Evolutionary conservation across 2,888 invertebrate genomes (phyloP).

Genomic region (Stomorhina lunata): DNA sequence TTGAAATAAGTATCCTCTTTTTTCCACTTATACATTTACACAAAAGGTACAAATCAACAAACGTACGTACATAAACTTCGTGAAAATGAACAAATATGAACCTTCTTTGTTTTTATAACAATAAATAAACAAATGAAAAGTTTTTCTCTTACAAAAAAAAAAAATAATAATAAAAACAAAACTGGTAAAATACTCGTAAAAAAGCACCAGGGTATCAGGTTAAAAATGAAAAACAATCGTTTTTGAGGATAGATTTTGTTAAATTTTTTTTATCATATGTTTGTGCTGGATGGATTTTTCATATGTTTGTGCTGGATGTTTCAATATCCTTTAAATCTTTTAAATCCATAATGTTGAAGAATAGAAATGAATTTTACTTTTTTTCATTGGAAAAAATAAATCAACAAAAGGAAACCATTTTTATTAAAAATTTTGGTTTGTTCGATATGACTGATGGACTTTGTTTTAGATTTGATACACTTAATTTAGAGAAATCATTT

Average conservation of each 20-base stretch:
- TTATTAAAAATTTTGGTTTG: too few relatives aligned
- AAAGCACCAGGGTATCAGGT: background rate
- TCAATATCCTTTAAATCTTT: background rate
- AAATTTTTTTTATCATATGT: background rate
- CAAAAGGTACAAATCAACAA: background rate
- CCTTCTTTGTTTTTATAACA: background rate
- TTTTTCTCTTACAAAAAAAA: background rate
- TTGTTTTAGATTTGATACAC: too few relatives aligned
- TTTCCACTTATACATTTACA: background rate
- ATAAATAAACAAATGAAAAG: background rate
- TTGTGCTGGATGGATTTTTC: background rate
- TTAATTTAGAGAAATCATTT: too few relatives aligned
- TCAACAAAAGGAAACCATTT: too few relatives aligned
- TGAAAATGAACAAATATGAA: background rate
- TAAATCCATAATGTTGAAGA: background rate
- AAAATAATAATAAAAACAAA: too few relatives aligned
- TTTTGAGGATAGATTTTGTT: slow-evolving; percentile 5
- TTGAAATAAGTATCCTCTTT: background rate
- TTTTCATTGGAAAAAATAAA: too few relatives aligned
- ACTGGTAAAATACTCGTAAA: background rate
- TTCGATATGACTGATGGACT: too few relatives aligned
- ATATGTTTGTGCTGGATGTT: background rate
- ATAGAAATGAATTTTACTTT: background rate
- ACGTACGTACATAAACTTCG: background rate
- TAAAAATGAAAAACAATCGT: background rate